A percentile compares a stretch with the other conserved stretches of the same genome.
These are phyloP conservation scores for human (Homo sapiens) DNA, from an alignment of 2,113 vertebrate species.

Conservation along the genomic window GRCh38 chr11:61709001-61709500, in stretches of 20 bases:
- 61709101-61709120: not conserved
- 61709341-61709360: no score
- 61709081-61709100: not conserved
- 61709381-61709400: not conserved
- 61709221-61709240: not conserved
- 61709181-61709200: not conserved
- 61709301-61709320: no score
- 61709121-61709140: not conserved
- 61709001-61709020: not conserved
- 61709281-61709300: not conserved
- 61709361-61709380: not conserved
- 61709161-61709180: not conserved
- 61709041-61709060: not conserved
- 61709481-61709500: not conserved
- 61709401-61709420: no score
- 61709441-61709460: no score
- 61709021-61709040: not conserved
- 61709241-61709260: not conserved
- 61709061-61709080: not conserved
- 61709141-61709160: not conserved
- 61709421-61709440: no score
- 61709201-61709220: not conserved
- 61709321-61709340: no score
- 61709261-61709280: no score
- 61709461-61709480: no score